These are phyloP conservation scores for Elephantulus edwardii DNA, from an alignment of 2,113 vertebrate genomes.

Conservation along the genomic window DNA sequence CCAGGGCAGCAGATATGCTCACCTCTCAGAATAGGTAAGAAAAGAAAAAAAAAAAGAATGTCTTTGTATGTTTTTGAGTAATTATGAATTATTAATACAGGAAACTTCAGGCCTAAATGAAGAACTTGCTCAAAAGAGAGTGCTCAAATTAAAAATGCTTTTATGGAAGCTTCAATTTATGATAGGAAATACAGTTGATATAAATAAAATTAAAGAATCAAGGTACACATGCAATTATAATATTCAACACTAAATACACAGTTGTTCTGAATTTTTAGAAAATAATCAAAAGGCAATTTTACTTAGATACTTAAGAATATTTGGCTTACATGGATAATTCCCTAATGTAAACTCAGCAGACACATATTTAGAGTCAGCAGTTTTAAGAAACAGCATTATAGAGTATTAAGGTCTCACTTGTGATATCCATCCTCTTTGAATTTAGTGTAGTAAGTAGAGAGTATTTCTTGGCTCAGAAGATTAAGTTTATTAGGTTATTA, in stretches of 20 bases:
- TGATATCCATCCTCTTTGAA: constrained; percentile 37
- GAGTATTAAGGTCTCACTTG: constrained; percentile 39
- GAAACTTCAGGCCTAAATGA: neutral
- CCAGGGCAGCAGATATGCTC: too few relatives aligned
- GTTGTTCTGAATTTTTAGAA: constrained; percentile 42
- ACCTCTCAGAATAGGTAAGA: too few relatives aligned
- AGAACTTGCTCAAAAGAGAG: neutral
- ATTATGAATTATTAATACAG: neutral
- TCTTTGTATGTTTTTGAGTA: constrained; percentile 5
- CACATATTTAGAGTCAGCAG: constrained; percentile 68
- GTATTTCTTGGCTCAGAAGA: neutral
- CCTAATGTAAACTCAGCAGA: constrained; percentile 60
- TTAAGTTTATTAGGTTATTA: constrained; percentile 44
- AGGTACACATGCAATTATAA: constrained; percentile 61
- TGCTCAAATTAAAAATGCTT: neutral
- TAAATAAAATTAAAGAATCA: neutral
- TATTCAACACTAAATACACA: constrained; percentile 63
- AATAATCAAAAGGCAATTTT: constrained; percentile 65
- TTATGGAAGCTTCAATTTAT: neutral
- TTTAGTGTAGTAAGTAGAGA: constrained; percentile 38
- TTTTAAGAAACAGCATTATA: constrained; percentile 55
- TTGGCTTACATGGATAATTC: constrained; percentile 71
- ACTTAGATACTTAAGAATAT: constrained; percentile 62
- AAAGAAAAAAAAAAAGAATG: neutral
- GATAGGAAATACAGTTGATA: constrained; percentile 46